A percentile compares a stretch with the other conserved stretches of the same genome.
These are phyloP conservation scores for Orcinus orca DNA, from an alignment of 2,113 vertebrate species.

Conservation along the genomic window DNA sequence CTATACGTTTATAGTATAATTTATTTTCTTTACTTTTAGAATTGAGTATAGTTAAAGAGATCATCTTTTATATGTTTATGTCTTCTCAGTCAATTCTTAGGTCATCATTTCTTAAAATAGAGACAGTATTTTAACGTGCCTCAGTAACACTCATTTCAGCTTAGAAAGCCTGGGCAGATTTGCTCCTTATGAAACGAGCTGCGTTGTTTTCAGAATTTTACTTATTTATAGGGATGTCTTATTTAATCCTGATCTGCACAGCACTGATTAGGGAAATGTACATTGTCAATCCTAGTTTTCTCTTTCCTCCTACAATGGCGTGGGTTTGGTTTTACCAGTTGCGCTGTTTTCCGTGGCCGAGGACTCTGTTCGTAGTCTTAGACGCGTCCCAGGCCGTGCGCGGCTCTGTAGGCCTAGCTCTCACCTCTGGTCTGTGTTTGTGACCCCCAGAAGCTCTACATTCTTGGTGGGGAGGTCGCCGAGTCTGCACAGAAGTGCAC, in stretches of 20 bases:
- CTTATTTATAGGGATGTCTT: not conserved
- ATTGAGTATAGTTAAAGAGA: not conserved
- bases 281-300: no score
- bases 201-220: not conserved
- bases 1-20: not conserved
- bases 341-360: not conserved
- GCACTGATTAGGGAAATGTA: rapidly evolving
- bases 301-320: rapidly evolving
- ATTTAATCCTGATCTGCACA: not conserved
- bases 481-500: conserved; percentile 93
- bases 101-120: not conserved
- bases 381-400: not conserved
- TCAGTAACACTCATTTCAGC: no score
- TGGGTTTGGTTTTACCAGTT: not conserved
- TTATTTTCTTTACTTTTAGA: not conserved
- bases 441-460: conserved; percentile 89
- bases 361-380: not conserved
- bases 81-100: not conserved
- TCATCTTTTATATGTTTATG: not conserved
- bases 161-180: not conserved
- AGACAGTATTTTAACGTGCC: rapidly evolving
- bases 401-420: not conserved
- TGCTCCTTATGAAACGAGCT: rapidly evolving
- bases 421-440: not conserved
- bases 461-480: conserved; percentile 94